Base-by-base conservation (phyloP, 2,113 vertebrate species). In the Plecotus auritus region DNA sequence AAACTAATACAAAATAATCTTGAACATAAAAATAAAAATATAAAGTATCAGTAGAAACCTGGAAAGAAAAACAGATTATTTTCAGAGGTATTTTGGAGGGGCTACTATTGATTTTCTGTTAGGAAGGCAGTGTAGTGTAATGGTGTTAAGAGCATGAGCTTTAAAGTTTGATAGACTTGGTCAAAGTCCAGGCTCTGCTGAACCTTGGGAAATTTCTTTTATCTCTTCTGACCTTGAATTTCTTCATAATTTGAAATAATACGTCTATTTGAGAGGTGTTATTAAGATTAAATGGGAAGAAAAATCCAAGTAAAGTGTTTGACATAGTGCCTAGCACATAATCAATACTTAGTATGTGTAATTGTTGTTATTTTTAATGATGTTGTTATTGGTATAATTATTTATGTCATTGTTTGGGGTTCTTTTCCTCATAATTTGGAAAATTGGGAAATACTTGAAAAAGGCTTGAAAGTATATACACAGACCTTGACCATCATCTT, bases 1-100 rank as follows among this genome's bases (percentile, higher is more conserved):
- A 77, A 77, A 51, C 74, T 51, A n/a, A 51, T 77, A 77, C 74
- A 77, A 51, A 77, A 77, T 77, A 51, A 47, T 77, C 37, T 77
- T 77, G 47, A n/a, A n/a, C 49, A 8, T 47, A 51, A n/a, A 42
- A 42, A 45, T 7, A 73, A 3, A 67, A 49, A 76, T 32, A 76
- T 32, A 51, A 51, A 77, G 73, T 76, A 32, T 51, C 45, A 77
- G 45, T 17, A 77, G 74, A 77, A 76, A 77, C 30, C 45, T 77
- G 45, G 32, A 76, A 74, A 30, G 22, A 51, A 82, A 94, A 97
- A 83, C 42, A 96, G 18, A 88, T 54, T 54, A 74, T 89, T 54
- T 95, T 91, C 51, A 93, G 54, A 91, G 45, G 42, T 70, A 86
- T 91, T 95, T 96, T 93, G 40, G 73, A 73, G n/a, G 40, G 40